A percentile compares a stretch with the other conserved stretches of the same genome.
phyloP scores from a whole-genome alignment of 2,797 vertebrate genomes.

The Malurus leucopterus region DNA sequence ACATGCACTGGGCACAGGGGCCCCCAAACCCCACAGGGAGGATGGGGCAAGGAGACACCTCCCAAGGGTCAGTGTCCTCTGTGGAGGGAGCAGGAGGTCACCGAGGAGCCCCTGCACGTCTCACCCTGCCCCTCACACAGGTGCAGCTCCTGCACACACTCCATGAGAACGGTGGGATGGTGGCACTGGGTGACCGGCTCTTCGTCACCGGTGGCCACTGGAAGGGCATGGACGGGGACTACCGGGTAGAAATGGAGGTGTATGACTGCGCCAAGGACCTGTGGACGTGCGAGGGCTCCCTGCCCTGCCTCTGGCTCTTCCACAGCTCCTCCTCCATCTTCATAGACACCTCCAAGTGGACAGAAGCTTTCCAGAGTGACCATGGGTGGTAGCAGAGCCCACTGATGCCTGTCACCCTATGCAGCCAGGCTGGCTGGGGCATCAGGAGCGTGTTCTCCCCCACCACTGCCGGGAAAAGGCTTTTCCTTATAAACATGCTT shows the following conservation, averaged over 20 bases:
- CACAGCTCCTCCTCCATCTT: conserved; percentile 87
- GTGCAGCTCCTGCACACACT: conserved; percentile 92
- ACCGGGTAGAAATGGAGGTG: conserved; percentile 90
- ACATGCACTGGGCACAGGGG: rapidly evolving
- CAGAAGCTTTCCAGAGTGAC: conserved; percentile 72
- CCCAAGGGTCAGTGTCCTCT: rapidly evolving
- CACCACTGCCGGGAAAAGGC: not conserved
- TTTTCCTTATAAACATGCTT: not conserved
- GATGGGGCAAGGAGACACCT: rapidly evolving
- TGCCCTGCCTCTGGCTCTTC: conserved; percentile 93
- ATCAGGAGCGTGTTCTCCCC: rapidly evolving
- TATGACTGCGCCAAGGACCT: conserved; percentile 80
- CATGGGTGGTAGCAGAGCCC: conserved; percentile 41
- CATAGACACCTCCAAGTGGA: conserved; percentile 87
- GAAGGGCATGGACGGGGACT: conserved; percentile 95
- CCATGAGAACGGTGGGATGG: conserved; percentile 92
- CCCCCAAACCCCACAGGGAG: not conserved
- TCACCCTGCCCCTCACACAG: conserved; percentile 49
- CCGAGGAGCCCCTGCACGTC: not conserved
- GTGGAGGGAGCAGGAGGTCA: not conserved
- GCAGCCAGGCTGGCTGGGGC: not conserved
- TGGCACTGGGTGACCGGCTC: conserved; percentile 78
- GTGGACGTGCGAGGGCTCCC: conserved; percentile 83
- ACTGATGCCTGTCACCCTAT: not conserved
- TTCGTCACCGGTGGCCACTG: conserved; percentile 92